Evolutionary conservation across 2,888 invertebrate species (phyloP), one percentile per base, ranked within the genome.

Genomic region (Limenitis camilla): DNA sequence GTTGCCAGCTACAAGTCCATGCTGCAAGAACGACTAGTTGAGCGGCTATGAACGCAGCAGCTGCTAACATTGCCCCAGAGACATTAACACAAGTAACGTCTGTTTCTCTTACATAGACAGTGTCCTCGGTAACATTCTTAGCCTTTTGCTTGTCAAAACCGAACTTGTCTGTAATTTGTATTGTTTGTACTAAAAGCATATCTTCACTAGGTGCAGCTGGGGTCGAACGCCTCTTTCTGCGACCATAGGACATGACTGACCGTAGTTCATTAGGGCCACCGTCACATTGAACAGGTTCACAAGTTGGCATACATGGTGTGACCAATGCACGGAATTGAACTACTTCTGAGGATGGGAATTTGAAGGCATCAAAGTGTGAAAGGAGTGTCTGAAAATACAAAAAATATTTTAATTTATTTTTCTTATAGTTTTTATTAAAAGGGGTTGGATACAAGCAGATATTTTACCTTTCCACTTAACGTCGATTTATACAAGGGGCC

Each of bases 271-370:
- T 96, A 54, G 94, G 93, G 46, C 93, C 91, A 68, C 95, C 95
- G 68, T 96, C 94, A 76, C 96, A 97, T 72, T 95, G 94, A 7
- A 96, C 95, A 6, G 97, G 96, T 74, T 96, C 96, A 79, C 97
- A 97, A 40, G 92, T 91, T 28, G 96, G 96, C 93, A 97, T 94
- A 78, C 97, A 97, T 0, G 97, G 97, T 3, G 96, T 96, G 36
- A 97, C 96, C 70, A 97, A 81, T n/a, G 97, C 97, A 59, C 96
- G 92, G 92, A 97, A 97, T 76, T 97, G 97, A 1, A 97, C 97
- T 41, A 96, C 94, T 76, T 97, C 96, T 9, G 96, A 96, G 45
- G 96, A 96, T 40, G 97, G 97, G 89, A 97, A 97, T 81, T 97
- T 97, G 91, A 97, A 97, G 35, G 97, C 97, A 78, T 97, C 97